Percentiles rank a stretch among this genome's conserved stretches.
phyloP scores from a whole-genome alignment of 2,888 invertebrate species.

The Candidula unifasciata region DNA sequence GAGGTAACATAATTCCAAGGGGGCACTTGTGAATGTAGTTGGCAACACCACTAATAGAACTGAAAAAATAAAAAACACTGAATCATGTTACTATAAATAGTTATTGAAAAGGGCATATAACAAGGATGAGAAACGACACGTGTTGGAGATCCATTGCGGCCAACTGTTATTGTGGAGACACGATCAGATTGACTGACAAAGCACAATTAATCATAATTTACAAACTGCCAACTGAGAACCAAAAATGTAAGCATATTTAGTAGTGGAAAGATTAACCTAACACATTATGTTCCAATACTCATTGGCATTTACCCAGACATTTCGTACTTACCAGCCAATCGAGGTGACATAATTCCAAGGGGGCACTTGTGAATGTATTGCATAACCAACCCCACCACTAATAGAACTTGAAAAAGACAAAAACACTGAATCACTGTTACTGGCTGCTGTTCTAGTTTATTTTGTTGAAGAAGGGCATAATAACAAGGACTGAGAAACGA shows the following conservation, averaged over 20 bases:
- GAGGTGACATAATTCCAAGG: constrained; percentile 89
- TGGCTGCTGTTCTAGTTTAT: neutral
- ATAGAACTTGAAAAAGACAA: constrained; percentile 80
- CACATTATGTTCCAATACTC: too few relatives aligned
- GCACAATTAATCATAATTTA: too few relatives aligned
- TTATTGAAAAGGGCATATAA: too few relatives aligned
- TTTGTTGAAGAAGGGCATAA: too few relatives aligned
- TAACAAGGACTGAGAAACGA: too few relatives aligned
- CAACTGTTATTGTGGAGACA: too few relatives aligned
- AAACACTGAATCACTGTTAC: neutral
- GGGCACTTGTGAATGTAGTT: constrained; percentile 91
- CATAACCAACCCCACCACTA: constrained; percentile 82
- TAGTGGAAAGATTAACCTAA: too few relatives aligned
- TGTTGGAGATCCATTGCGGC: too few relatives aligned
- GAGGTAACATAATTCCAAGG: constrained; percentile 89
- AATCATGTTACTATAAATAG: neutral
- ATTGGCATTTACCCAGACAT: neutral
- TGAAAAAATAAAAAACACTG: constrained; percentile 60
- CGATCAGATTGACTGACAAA: too few relatives aligned
- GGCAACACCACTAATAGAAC: constrained; percentile 83
- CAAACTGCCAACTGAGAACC: too few relatives aligned
- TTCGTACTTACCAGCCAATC: constrained; percentile 84
- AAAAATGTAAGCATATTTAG: too few relatives aligned
- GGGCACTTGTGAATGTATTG: constrained; percentile 91
- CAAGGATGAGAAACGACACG: too few relatives aligned